Evolutionary conservation across 2,888 invertebrate genomes (phyloP).

Genomic region (Aelia acuminata): DNA sequence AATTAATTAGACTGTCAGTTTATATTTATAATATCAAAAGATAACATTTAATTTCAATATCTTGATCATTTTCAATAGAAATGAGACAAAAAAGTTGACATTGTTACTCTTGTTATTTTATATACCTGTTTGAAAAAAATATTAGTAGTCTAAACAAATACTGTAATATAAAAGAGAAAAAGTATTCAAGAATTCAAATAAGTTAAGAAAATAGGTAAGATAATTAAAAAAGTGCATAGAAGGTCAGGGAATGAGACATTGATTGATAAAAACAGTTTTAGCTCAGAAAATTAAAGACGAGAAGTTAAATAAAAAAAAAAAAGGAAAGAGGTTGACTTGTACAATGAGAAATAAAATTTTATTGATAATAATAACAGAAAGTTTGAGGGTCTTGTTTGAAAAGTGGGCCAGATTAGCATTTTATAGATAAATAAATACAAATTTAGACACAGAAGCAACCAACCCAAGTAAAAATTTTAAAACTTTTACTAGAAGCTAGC

Average conservation of each 20-base stretch:
- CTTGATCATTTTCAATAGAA: not conserved
- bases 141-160: not conserved
- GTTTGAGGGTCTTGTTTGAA: not conserved
- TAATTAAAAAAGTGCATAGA: constrained; percentile 11
- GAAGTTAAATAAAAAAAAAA: not conserved
- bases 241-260: not conserved
- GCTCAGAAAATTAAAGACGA: not conserved
- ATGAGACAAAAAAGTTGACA: not conserved
- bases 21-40: not conserved
- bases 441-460: not conserved
- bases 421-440: not conserved
- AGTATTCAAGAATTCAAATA: not conserved
- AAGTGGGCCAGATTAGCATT: not conserved
- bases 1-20: not conserved
- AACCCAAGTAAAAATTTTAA: no score
- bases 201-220: not conserved
- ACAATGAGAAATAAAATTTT: not conserved
- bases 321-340: constrained; percentile 28
- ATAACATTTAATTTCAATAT: not conserved
- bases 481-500: no score
- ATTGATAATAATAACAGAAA: not conserved
- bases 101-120: not conserved
- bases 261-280: not conserved
- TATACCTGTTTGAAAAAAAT: not conserved
- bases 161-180: not conserved